Evolutionary conservation across 2,797 vertebrate species (phyloP), one percentile per base, ranked within the genome.

Genomic region (Phrynocephalus guinanensis): DNA sequence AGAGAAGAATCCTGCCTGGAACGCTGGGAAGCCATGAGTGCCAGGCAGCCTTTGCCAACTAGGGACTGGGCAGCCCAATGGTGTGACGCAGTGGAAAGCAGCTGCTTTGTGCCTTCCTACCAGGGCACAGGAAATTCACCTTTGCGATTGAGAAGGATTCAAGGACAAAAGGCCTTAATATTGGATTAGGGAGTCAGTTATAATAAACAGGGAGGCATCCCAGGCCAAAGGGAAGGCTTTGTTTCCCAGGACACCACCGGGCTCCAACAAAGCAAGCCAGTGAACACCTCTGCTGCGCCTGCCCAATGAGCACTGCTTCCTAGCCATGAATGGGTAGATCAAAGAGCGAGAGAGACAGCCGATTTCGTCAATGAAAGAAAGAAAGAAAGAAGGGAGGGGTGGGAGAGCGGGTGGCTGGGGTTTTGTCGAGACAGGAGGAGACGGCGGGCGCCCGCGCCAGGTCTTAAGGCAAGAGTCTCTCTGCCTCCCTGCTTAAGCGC

Each of bases 161-260:
- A 26, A 33, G 56, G 15, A 18, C 0, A 44, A 92, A 89, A 89
- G 89, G 91, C 91, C 30, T 44, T 87, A 75, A 77, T 18, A 71
- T 60, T 28, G 83, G 71, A 84, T 90, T 86, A 76, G 68, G 66
- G 88, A 38, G 9, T 71, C 83, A 20, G 11, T 81, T 75, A 9
- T 56, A 56, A 38, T 56, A 56, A 38, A 60, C 66, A 88, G 84
- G 82, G 73, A 88, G 48, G 26, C 5, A 22, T 33, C 82, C 77
- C 75, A 85, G 83, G 80, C 6, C 75, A 15, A 1, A 26, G 56
- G 30, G 24, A 84, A 48, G 50, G 9, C n/a, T 81, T 75, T 3
- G 15, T 33, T 73, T 80, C 88, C 88, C 38, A n/a, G 38, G 38
- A 38, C 4, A 15, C 91, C 88, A 87, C 11, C 18, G 83, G 26